A percentile compares a stretch with the other conserved stretches of the same genome.
These are phyloP conservation scores for Sebastolobus alascanus DNA, from an alignment of 2,797 vertebrate genomes.

Conservation along the genomic window DNA sequence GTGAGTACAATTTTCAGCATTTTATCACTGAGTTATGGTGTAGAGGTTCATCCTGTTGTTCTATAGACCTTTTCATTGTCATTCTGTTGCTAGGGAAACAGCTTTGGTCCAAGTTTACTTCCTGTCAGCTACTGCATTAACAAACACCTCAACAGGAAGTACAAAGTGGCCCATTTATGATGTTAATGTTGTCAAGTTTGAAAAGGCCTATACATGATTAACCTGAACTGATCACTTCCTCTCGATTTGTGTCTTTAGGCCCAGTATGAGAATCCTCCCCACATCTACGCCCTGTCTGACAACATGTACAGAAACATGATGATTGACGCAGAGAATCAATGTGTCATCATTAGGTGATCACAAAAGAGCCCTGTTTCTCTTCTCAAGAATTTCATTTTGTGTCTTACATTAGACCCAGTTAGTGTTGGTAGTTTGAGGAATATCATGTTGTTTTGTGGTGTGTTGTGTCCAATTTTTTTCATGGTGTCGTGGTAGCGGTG, in stretches of 20 bases:
- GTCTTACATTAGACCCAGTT: neutral
- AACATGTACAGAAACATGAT: conserved; percentile 99
- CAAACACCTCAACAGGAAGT: too few species aligned
- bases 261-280: conserved; percentile 97
- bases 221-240: too few species aligned
- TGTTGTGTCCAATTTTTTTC: neutral
- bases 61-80: too few species aligned
- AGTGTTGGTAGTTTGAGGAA: neutral
- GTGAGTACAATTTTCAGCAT: conserved; percentile 82
- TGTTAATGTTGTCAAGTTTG: too few species aligned
- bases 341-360: conserved; percentile 96
- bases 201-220: neutral
- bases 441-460: neutral
- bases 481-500: conserved; percentile 84
- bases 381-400: neutral
- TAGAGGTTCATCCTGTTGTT: neutral
- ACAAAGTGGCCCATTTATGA: too few species aligned
- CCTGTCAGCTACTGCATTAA: too few species aligned
- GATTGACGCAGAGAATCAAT: conserved; percentile 96
- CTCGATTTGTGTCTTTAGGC: conserved; percentile 81
- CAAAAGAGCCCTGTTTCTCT: neutral
- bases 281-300: conserved; percentile 95
- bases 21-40: neutral
- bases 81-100: too few species aligned
- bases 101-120: too few species aligned